A percentile compares a stretch with the other conserved stretches of the same genome.
Evolutionary conservation across 1,140 invertebrate genomes (phyloP).

Genomic region (Drosophila watanabei): DNA sequence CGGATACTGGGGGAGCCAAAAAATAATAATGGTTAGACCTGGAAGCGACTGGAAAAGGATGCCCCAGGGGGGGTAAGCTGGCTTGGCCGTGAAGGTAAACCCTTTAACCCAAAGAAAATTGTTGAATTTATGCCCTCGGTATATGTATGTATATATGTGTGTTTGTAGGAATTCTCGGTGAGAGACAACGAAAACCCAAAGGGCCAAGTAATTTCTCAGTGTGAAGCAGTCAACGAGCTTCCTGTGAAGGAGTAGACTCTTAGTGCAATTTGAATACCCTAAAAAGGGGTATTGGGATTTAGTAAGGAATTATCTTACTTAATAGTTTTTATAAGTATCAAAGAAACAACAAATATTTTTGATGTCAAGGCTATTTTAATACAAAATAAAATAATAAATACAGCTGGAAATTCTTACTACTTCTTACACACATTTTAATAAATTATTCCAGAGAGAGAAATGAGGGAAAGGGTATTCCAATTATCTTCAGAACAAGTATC

Average conservation of each 20-base stretch:
- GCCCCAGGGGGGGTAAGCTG: conserved; percentile 9
- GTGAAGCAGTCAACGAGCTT: conserved; percentile 61
- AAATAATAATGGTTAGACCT: conserved; percentile 50
- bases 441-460: neutral
- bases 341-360: accelerated
- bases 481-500: neutral
- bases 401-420: neutral
- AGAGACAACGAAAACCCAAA: conserved; percentile 39
- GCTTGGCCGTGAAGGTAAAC: conserved; percentile 32
- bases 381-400: too few species aligned
- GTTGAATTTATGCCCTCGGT: conserved; percentile 52
- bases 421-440: neutral
- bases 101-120: conserved; percentile 53
- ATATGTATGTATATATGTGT: neutral
- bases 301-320: neutral
- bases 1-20: conserved; percentile 6
- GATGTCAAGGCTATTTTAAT: neutral
- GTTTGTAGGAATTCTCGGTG: conserved; percentile 16
- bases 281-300: neutral
- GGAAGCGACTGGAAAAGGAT: conserved; percentile 30
- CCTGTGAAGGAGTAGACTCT: conserved; percentile 62
- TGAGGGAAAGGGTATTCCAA: conserved; percentile 5
- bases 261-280: conserved; percentile 62
- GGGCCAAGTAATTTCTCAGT: conserved; percentile 73
- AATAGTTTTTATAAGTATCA: neutral